A percentile compares a stretch with the other conserved stretches of the same genome.
Conservation (phyloP, 2,888 invertebrate genomes). For the Heliconius cydno region DNA sequence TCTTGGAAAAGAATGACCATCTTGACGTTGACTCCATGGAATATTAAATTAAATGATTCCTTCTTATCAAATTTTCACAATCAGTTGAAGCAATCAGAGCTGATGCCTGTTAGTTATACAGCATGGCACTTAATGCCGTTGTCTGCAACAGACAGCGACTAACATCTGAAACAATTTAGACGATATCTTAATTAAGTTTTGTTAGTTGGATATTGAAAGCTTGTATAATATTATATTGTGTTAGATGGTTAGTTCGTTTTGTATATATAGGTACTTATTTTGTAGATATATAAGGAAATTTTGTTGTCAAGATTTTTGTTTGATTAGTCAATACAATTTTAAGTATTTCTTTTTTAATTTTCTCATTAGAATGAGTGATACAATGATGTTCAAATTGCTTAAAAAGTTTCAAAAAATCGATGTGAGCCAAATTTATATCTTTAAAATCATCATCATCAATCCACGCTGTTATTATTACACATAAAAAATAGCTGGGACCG, state of each 20-base stretch:
- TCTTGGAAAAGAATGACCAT: no score
- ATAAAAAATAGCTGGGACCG: no score
- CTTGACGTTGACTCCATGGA: no score
- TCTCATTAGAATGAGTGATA: no score
- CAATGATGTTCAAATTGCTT: no score
- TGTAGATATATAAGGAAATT: background rate
- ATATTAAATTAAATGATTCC: background rate
- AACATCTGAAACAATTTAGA: slow-evolving; percentile 23
- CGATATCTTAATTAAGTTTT: slow-evolving; percentile 25
- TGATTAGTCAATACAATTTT: no score
- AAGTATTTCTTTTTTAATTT: no score
- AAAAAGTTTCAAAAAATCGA: no score
- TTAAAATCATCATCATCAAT: no score
- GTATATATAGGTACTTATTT: background rate
- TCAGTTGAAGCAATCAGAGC: background rate
- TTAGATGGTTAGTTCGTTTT: background rate
- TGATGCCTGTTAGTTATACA: slow-evolving; percentile 12
- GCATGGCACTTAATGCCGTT: slow-evolving; percentile 4
- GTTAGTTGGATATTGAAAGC: slow-evolving; percentile 10
- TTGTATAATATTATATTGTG: background rate
- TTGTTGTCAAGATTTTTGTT: no score
- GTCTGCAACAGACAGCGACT: slow-evolving; percentile 15
- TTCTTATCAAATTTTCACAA: background rate
- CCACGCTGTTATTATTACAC: no score
- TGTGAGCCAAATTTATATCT: no score